Percentiles rank a stretch among this genome's conserved stretches.
phyloP scores from a whole-genome alignment of 2,113 vertebrate species.

The Strix aluco region DNA sequence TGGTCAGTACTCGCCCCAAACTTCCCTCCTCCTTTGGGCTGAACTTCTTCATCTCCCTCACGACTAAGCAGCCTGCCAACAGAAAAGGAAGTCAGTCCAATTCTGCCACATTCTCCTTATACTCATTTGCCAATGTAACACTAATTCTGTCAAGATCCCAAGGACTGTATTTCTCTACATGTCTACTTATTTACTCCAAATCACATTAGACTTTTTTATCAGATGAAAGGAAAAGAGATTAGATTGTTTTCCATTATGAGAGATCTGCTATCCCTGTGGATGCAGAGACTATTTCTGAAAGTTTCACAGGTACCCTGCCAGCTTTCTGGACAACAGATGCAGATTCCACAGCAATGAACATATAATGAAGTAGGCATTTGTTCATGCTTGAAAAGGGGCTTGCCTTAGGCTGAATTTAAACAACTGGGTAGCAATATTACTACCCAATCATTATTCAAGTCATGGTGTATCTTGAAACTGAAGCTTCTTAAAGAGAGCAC shows the following conservation, averaged over 20 bases:
- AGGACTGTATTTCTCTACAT: not conserved
- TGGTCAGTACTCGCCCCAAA: conserved; percentile 45
- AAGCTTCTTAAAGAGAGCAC: not conserved
- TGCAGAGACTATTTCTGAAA: not conserved
- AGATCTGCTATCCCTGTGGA: not conserved
- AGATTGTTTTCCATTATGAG: not conserved
- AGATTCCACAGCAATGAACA: not conserved
- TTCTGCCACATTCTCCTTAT: not conserved
- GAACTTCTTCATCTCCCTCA: conserved; percentile 47
- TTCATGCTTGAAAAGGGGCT: not conserved
- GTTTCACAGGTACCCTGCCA: not conserved
- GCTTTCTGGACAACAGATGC: not conserved
- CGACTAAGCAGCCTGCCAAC: conserved; percentile 76
- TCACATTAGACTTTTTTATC: not conserved
- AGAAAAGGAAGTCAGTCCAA: conserved; percentile 22
- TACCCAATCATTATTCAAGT: not conserved
- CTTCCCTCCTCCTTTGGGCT: conserved; percentile 57
- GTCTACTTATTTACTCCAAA: not conserved
- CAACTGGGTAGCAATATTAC: not conserved
- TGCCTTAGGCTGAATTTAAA: not conserved
- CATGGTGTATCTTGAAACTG: not conserved
- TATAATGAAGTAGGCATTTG: not conserved
- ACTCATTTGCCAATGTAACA: not conserved
- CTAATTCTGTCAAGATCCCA: not conserved
- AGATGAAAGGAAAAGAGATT: not conserved